Base-by-base conservation (phyloP, 1,140 invertebrate genomes). In the Triops longicaudatus region DNA sequence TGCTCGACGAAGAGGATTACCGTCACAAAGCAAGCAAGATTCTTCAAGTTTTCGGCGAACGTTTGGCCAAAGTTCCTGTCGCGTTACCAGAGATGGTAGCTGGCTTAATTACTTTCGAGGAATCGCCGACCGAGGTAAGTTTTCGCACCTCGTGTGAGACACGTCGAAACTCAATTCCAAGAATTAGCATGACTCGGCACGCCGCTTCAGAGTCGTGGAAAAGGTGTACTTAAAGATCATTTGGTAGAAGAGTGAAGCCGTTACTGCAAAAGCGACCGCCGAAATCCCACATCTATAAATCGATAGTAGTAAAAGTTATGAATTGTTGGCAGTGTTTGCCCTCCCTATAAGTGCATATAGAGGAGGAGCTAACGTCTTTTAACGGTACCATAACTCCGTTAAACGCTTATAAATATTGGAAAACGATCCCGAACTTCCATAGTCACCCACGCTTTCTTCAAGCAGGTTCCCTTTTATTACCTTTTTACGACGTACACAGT, bases 21-120 rank as follows among this genome's bases (percentile, higher is more conserved):
- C 83, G 79, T 80, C 84, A 80, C 73, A 89, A 90, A 83, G 89
- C 90, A n/a, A 84, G 84, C 7, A 85, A 87, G 72, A 80, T 93
- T 10, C 83, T 94, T 0, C 82, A 85, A 1, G 87, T 88, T 4
- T 94, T 92, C 82, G 83, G 86, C 0, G 86, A 89, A 26, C 82
- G 87, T 26, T 84, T 91, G 41, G 85, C 82, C 27, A 83, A 86
- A 76, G 84, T 89, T 31, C 90, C 91, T 0, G 81, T 88, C 43
- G 87, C 91, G 2, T 82, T 95, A 37, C 93, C 95, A 0, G 90
- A 94, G 83, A 91, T 97, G 90, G 84, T 90, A 31, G 91, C 89
- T 11, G 91, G 89, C 1, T 85, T 94, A 22, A 87, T 94, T 81
- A 84, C 91, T 77, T 89, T 89, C 80, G 85, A 87, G 72, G 87